These are phyloP conservation scores for Diplodus puntazzo DNA, from an alignment of 2,797 vertebrate genomes.

Conservation along the genomic window DNA sequence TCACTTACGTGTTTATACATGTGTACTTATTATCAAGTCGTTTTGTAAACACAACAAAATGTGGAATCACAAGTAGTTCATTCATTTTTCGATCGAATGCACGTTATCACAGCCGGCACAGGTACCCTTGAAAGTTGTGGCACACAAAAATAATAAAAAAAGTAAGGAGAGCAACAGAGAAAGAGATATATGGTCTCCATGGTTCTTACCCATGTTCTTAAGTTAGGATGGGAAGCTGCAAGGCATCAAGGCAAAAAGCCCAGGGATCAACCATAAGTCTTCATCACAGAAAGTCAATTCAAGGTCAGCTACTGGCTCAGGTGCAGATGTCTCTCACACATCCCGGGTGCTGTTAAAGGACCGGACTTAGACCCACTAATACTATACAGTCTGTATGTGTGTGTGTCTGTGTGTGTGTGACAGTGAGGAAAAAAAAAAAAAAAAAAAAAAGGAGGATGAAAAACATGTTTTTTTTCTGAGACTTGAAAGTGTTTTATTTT, in stretches of 20 bases:
- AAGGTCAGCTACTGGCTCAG: slow-evolving; percentile 78
- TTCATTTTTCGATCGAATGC: neutral
- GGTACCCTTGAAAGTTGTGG: slow-evolving; percentile 41
- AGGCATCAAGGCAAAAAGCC: slow-evolving; percentile 73
- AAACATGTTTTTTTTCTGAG: slow-evolving; percentile 1
- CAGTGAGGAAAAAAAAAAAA: neutral
- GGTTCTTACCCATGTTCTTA: slow-evolving; percentile 52
- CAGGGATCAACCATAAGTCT: slow-evolving; percentile 80
- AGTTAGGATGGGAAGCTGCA: slow-evolving; percentile 49
- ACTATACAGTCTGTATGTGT: slow-evolving; percentile 18
- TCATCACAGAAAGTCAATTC: slow-evolving; percentile 81
- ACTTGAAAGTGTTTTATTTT: slow-evolving; percentile 15
- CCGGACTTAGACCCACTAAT: slow-evolving; percentile 49
- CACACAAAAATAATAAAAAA: slow-evolving; percentile 8
- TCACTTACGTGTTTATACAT: neutral
- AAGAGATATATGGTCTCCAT: slow-evolving; percentile 22
- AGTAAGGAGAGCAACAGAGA: slow-evolving; percentile 11
- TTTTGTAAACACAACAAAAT: neutral
- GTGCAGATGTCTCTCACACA: slow-evolving; percentile 67
- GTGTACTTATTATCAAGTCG: neutral
- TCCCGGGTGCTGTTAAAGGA: slow-evolving; percentile 67
- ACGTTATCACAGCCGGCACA: neutral
- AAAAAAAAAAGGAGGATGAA: neutral
- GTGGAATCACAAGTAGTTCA: neutral
- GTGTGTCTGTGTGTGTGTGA: slow-evolving; percentile 3